Base-by-base conservation (phyloP, 2,113 vertebrate genomes). In the Amphiprion percula region DNA sequence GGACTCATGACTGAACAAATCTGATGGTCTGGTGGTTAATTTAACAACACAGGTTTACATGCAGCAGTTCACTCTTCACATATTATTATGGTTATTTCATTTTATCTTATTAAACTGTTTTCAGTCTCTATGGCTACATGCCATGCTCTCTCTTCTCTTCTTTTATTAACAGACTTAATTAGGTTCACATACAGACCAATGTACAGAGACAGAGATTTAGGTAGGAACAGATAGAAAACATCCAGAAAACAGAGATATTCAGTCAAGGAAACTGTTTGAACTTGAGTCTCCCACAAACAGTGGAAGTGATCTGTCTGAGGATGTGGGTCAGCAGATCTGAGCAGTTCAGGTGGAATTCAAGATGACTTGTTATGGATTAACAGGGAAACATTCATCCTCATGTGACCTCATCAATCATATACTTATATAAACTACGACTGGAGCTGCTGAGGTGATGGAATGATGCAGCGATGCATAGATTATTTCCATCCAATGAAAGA, bases 111-210 rank as follows among this genome's bases (percentile, higher is more conserved):
- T 30, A n/a, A 26, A 58, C 19, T 67, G 1, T 67, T 2, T 19
- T 49, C 19, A 10, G 68, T 73, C 49, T 47, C 68, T 62, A 56
- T 82, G 68, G 44, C 63, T 74, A 63, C 56, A 15, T 28, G 50
- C 39, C 23, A 37, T 11, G 21, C 16, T 30, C 15, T 44, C 15
- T 16, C 15, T 60, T 17, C 19, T 60, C 23, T 19, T 23, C 41
- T 54, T n/a, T 46, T 33, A 23, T 16, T 37, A 23, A 8, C 37
- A 47, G 26, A 77, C n/a, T 17, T 67, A 62, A 62, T 76, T 52
- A 62, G 67, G 47, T 26, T 24, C n/a, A 58, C 41, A 47, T 49
- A 8, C 21, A 66, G 26, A 50, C 10, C 62, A 2, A 53, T 60
- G 10, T 67, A 58, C 23, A 49, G 26, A 68, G 5, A 47, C 37